Evolutionary conservation across 2,797 vertebrate species (phyloP).

Genomic region (Hoplostethus atlanticus): DNA sequence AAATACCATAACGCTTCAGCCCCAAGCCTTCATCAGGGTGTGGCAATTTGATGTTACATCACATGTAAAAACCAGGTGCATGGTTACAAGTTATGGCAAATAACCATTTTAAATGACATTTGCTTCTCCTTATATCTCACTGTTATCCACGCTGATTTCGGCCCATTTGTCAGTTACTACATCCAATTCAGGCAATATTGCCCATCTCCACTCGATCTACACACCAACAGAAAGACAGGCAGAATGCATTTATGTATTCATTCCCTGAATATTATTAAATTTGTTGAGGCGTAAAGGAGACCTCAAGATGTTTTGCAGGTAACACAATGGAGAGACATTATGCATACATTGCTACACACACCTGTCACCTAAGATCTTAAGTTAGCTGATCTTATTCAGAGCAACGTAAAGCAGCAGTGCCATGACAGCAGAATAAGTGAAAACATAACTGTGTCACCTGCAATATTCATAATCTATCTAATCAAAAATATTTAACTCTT

Average conservation of each 20-base stretch:
- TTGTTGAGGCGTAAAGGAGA: slow-evolving; percentile 19
- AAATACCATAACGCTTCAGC: no score
- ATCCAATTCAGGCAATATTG: not conserved
- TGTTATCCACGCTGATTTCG: not conserved
- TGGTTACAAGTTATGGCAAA: not conserved
- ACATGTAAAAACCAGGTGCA: no score
- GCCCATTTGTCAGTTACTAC: no score
- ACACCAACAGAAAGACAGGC: not conserved
- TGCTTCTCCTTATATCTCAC: not conserved
- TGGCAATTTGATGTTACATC: no score
- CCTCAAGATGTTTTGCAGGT: slow-evolving; percentile 21
- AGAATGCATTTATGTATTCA: slow-evolving; percentile 18
- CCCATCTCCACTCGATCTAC: not conserved
- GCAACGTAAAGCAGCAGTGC: not conserved
- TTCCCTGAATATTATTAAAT: slow-evolving; percentile 12
- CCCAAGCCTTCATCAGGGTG: no score
- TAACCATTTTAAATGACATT: not conserved
- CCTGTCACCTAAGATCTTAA: slow-evolving; percentile 16
- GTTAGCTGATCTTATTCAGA: not conserved
- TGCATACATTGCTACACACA: not conserved
- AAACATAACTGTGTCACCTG: slow-evolving; percentile 29
- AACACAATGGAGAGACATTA: slow-evolving; percentile 2
- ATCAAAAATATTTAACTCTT: not conserved
- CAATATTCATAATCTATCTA: slow-evolving; percentile 41
- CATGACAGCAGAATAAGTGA: slow-evolving; percentile 18